phyloP scores from a whole-genome alignment of 2,888 invertebrate genomes.

The Bellardia bayeri region DNA sequence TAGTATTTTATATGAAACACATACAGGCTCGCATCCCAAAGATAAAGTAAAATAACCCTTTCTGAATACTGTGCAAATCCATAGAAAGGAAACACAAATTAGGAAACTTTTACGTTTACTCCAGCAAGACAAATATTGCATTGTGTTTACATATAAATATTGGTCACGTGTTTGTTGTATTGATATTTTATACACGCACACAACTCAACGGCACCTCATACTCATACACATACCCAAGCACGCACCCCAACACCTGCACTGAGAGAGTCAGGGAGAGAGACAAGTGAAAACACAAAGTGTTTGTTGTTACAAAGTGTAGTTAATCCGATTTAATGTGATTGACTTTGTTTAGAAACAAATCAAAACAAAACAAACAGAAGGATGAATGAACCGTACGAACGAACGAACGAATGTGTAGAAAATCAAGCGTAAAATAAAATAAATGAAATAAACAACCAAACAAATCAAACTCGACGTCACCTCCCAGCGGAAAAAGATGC shows the following conservation, averaged over 20 bases:
- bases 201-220: constrained; percentile 26
- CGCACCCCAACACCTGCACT: neutral
- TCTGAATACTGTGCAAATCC: neutral
- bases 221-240: neutral
- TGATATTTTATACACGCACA: constrained; percentile 74
- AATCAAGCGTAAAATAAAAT: constrained; percentile 57
- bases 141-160: constrained; percentile 2
- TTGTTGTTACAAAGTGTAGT: constrained; percentile 57
- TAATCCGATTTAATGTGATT: constrained; percentile 81
- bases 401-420: constrained; percentile 43
- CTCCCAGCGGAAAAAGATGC: too few relatives aligned
- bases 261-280: neutral
- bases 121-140: neutral
- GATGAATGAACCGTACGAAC: neutral
- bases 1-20: neutral
- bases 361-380: constrained; percentile 30
- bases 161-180: constrained; percentile 68
- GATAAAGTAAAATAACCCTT: neutral
- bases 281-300: neutral
- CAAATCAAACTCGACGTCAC: neutral
- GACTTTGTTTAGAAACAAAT: constrained; percentile 74
- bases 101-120: neutral
- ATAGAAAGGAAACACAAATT: neutral
- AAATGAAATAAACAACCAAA: constrained; percentile 15
- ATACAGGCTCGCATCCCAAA: neutral